These are phyloP conservation scores for Zaprionus kolodkinae DNA, from an alignment of 1,140 invertebrate species.

Conservation along the genomic window DNA sequence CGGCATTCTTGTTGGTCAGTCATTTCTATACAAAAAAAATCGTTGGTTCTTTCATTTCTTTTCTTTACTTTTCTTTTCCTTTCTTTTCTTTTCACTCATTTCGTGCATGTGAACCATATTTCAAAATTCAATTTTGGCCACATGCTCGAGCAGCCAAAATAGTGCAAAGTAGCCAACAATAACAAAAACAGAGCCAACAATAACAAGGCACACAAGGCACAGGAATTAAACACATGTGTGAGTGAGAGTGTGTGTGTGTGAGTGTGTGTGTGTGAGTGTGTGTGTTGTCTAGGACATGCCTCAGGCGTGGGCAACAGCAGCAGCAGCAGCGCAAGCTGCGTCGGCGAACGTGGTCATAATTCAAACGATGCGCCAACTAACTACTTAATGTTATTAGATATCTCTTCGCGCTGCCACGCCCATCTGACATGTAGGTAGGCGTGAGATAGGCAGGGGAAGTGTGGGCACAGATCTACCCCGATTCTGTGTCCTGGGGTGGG, in stretches of 20 bases:
- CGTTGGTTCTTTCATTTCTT: slow-evolving; percentile 4
- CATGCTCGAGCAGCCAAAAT: slow-evolving; percentile 50
- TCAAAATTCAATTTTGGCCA: slow-evolving; percentile 70
- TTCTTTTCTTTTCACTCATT: slow-evolving; percentile 16
- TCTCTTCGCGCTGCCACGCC: slow-evolving; percentile 64
- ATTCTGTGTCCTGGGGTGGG: slow-evolving; percentile 16
- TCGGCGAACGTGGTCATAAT: slow-evolving; percentile 75
- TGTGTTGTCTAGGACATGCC: slow-evolving; percentile 24
- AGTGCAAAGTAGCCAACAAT: slow-evolving; percentile 67
- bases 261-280: slow-evolving; percentile 8
- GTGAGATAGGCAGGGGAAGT: slow-evolving; percentile 11
- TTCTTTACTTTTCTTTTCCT: slow-evolving; percentile 3
- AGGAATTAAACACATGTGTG: slow-evolving; percentile 46
- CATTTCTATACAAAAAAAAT: slow-evolving; percentile 54
- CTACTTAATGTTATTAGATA: slow-evolving; percentile 79
- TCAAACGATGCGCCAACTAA: slow-evolving; percentile 78
- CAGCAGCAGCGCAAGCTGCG: slow-evolving; percentile 59
- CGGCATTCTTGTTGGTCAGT: slow-evolving; percentile 1
- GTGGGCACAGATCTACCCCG: slow-evolving; percentile 47
- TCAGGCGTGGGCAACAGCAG: slow-evolving; percentile 23
- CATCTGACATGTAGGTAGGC: slow-evolving; percentile 12
- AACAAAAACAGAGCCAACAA: slow-evolving; percentile 29
- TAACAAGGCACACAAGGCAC: slow-evolving; percentile 15
- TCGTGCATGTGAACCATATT: slow-evolving; percentile 67
- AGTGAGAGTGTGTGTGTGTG: slow-evolving; percentile 10